Evolutionary conservation across 2,797 vertebrate species (phyloP).

Genomic region (Acanthornis magna): DNA sequence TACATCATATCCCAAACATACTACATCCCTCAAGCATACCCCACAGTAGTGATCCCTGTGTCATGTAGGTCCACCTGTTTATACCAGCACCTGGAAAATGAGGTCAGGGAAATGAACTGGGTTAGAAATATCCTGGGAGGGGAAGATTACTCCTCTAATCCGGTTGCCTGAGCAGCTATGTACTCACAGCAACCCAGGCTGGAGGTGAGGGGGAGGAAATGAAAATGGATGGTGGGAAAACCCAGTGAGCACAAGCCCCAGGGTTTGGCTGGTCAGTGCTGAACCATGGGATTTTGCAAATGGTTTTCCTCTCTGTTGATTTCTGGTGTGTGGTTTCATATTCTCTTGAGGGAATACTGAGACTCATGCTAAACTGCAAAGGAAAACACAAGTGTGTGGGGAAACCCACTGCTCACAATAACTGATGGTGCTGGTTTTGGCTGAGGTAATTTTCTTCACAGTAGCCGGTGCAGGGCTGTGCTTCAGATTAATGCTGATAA

Average conservation of each 20-base stretch:
- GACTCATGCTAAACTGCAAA: neutral
- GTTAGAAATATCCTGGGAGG: neutral
- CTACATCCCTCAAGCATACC: neutral
- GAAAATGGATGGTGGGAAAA: neutral
- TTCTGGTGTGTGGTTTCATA: neutral
- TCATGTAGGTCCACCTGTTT: neutral
- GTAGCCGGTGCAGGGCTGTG: neutral
- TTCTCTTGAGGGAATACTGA: neutral
- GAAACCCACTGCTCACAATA: neutral
- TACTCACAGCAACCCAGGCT: neutral
- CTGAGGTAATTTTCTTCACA: neutral
- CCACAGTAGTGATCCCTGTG: neutral
- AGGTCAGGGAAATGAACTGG: neutral
- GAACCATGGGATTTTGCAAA: neutral
- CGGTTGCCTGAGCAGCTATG: neutral
- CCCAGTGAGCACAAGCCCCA: neutral
- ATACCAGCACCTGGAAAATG: neutral
- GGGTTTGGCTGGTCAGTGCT: neutral
- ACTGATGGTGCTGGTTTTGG: neutral
- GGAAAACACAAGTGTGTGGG: neutral
- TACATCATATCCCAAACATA: neutral
- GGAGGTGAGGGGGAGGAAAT: neutral
- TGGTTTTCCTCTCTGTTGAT: neutral
- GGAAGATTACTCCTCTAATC: neutral
- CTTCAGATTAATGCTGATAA: neutral